Percentiles rank a stretch among this genome's conserved stretches.
Conservation (phyloP, 2,113 vertebrate species). For the Elephas maximus region DNA sequence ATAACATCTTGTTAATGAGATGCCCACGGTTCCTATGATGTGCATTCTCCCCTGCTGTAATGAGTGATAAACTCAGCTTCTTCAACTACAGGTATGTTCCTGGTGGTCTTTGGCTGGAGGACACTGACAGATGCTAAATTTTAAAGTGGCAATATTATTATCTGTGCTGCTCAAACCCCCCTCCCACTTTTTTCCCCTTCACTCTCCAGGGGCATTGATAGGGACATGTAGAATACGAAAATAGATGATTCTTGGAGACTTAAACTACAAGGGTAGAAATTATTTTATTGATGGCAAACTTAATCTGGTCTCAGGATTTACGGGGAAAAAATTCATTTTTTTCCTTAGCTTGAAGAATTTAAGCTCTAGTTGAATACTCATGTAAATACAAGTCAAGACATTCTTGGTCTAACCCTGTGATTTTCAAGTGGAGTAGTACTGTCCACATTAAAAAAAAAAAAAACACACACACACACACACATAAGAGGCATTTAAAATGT, state of each 20-base stretch:
- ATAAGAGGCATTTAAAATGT: background rate
- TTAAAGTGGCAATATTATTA: background rate
- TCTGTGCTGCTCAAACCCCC: background rate
- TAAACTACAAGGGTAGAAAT: background rate
- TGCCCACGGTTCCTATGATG: background rate
- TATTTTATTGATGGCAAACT: background rate
- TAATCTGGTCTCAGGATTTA: background rate
- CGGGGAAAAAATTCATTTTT: background rate
- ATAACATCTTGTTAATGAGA: background rate
- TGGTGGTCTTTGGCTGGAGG: background rate
- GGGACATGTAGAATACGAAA: background rate
- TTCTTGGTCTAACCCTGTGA: background rate
- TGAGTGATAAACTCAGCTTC: background rate
- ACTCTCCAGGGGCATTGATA: background rate
- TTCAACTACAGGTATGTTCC: background rate
- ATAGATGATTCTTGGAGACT: background rate
- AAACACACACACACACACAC: too few species aligned
- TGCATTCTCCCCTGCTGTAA: accelerated
- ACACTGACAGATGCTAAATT: background rate
- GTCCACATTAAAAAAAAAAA: too few species aligned
- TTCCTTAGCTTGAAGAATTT: background rate
- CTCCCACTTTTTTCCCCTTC: background rate
- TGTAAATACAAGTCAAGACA: background rate
- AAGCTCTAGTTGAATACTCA: background rate
- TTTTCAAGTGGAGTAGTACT: background rate